A percentile compares a stretch with the other conserved stretches of the same genome.
Evolutionary conservation across 2,113 vertebrate genomes (phyloP).

Genomic region (Seriola rivoliana): DNA sequence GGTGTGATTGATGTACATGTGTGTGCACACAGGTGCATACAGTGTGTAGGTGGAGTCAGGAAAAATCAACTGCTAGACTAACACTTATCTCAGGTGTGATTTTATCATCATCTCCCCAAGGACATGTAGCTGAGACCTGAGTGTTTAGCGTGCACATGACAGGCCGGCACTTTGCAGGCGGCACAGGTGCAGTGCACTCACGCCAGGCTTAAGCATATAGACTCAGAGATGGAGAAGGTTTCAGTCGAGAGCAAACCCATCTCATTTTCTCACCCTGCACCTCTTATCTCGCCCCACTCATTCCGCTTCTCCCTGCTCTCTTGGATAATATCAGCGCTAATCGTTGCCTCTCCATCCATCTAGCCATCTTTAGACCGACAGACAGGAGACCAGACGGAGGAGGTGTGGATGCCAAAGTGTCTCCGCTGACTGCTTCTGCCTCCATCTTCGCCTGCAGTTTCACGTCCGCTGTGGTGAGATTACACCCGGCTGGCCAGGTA

Average conservation of each 20-base stretch:
- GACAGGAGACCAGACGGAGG: slow-evolving; percentile 43
- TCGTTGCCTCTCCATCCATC: slow-evolving; percentile 59
- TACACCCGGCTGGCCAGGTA: slow-evolving; percentile 31
- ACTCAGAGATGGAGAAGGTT: slow-evolving; percentile 43
- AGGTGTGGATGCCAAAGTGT: slow-evolving; percentile 14
- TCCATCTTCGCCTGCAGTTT: background rate
- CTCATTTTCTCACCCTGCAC: slow-evolving; percentile 54
- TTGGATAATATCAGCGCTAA: slow-evolving; percentile 65
- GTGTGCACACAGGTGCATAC: slow-evolving; percentile 38
- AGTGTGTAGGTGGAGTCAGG: slow-evolving; percentile 40
- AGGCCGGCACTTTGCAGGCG: slow-evolving; percentile 12
- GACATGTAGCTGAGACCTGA: slow-evolving; percentile 39
- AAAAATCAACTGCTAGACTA: slow-evolving; percentile 62
- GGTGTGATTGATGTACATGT: slow-evolving; percentile 44
- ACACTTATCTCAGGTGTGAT: slow-evolving; percentile 78
- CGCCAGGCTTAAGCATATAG: slow-evolving; percentile 1
- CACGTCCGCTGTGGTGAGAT: slow-evolving; percentile 22
- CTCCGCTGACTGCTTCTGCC: slow-evolving; percentile 23
- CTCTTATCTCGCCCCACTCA: slow-evolving; percentile 60
- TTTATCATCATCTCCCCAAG: slow-evolving; percentile 64
- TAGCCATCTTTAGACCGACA: slow-evolving; percentile 30
- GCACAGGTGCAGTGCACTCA: slow-evolving; percentile 36
- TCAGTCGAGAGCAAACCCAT: slow-evolving; percentile 53
- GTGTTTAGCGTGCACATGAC: slow-evolving; percentile 28
- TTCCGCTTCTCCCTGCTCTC: slow-evolving; percentile 40